A percentile compares a stretch with the other conserved stretches of the same genome.
Conservation (phyloP, 2,888 invertebrate species). For the Drosophila formosana region DNA sequence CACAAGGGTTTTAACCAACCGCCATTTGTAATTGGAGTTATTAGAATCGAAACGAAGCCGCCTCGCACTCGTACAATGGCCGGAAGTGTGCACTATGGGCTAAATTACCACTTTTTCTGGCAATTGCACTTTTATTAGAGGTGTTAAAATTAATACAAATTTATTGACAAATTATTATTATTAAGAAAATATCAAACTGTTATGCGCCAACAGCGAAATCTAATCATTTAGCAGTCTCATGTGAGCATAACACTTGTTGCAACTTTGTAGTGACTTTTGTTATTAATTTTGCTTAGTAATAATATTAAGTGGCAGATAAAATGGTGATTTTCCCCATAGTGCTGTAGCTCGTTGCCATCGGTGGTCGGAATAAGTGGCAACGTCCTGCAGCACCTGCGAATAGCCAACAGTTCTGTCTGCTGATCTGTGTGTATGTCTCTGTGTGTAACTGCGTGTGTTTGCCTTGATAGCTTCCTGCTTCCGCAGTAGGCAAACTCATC, state of each 20-base stretch:
- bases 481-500: conserved; percentile 67
- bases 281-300: no score
- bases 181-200: no score
- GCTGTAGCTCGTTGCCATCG: conserved; percentile 39
- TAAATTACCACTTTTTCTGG: no score
- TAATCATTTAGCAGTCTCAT: no score
- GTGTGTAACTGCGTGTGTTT: conserved; percentile 32
- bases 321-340: no score
- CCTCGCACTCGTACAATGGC: conserved; percentile 34
- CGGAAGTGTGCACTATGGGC: conserved; percentile 15
- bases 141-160: no score
- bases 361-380: conserved; percentile 71
- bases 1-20: conserved; percentile 68
- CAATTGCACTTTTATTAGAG: no score
- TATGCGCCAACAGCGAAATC: no score
- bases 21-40: conserved; percentile 79
- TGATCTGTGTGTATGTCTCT: conserved; percentile 31
- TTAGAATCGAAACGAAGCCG: conserved; percentile 75
- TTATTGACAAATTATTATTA: no score
- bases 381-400: conserved; percentile 64
- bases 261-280: no score
- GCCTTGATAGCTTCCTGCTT: conserved; percentile 75
- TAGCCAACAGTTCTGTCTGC: conserved; percentile 25
- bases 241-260: no score
- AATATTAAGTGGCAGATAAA: no score